Percentiles rank a stretch among this genome's conserved stretches.
Conservation (phyloP, 2,888 invertebrate species). For the Aleiodes alternator region DNA sequence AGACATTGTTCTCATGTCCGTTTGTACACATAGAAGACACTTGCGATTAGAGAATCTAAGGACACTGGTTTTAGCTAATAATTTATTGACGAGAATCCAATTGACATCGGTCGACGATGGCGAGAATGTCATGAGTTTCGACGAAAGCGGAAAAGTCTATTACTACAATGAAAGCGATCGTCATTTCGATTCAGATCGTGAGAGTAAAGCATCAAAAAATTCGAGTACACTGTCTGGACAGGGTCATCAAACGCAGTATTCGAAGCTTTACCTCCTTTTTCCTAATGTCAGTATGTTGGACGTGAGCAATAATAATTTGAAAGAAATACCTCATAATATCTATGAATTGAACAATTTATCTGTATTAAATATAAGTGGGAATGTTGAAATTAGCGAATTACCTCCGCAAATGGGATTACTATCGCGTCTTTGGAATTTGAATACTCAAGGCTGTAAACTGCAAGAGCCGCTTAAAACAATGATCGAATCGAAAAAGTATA, state of each 20-base stretch:
- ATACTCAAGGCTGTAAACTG: conserved; percentile 91
- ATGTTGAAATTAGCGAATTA: conserved; percentile 88
- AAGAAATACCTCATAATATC: conserved; percentile 87
- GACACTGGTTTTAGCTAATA: conserved; percentile 91
- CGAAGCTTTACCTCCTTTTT: conserved; percentile 82
- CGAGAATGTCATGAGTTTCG: conserved; percentile 78
- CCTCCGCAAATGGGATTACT: conserved; percentile 97
- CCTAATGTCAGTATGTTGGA: conserved; percentile 97
- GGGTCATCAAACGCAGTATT: conserved; percentile 34
- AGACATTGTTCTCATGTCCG: conserved; percentile 85
- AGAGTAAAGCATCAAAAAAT: conserved; percentile 23
- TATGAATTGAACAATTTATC: conserved; percentile 91
- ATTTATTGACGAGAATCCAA: conserved; percentile 88
- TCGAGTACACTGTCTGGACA: neutral
- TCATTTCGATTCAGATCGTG: conserved; percentile 5
- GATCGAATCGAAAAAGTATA: conserved; percentile 94
- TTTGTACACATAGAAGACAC: conserved; percentile 91
- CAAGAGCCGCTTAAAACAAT: conserved; percentile 93
- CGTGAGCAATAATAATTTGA: conserved; percentile 90
- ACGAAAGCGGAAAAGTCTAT: conserved; percentile 71
- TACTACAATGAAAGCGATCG: conserved; percentile 17
- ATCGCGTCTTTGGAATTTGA: conserved; percentile 96
- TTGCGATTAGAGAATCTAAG: conserved; percentile 87
- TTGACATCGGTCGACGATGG: conserved; percentile 89
- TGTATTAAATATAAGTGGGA: conserved; percentile 95